Percentiles rank a stretch among this genome's conserved stretches.
Evolutionary conservation across 35 echinoderm and acorn worm genomes (phyloP).

Genomic region (Ophiothrix spiculata): DNA sequence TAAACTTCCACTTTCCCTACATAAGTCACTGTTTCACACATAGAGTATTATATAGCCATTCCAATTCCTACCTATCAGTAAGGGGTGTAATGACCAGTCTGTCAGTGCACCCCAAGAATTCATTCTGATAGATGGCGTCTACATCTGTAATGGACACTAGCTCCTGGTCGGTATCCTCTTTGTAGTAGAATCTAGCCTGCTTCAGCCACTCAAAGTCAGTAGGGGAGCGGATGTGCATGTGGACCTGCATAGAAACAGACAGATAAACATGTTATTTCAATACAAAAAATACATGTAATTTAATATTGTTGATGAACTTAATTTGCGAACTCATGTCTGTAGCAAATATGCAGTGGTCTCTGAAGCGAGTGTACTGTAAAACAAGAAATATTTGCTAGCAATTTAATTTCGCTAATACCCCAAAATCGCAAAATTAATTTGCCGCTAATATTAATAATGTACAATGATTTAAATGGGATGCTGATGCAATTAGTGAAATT

Average conservation of each 20-base stretch:
- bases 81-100: conserved; percentile 98
- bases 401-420: too few species aligned
- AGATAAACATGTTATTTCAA: neutral
- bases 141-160: conserved; percentile 98
- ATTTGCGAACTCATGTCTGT: too few species aligned
- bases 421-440: too few species aligned
- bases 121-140: conserved; percentile 99
- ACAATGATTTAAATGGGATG: too few species aligned
- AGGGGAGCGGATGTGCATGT: conserved; percentile 85
- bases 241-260: conserved; percentile 43
- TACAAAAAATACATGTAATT: neutral
- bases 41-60: too few species aligned
- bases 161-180: conserved; percentile 94
- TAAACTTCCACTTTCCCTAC: too few species aligned
- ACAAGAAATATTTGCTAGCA: too few species aligned
- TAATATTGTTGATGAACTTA: neutral
- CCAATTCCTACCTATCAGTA: conserved; percentile 83
- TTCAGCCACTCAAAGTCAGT: conserved; percentile 99
- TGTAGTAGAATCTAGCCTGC: conserved; percentile 97
- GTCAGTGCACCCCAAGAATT: conserved; percentile 98
- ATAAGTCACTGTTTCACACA: too few species aligned
- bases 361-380: too few species aligned
- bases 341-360: too few species aligned
- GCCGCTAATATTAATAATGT: too few species aligned
- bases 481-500: too few species aligned